phyloP scores from a whole-genome alignment of 2,113 vertebrate species.

The Damaliscus lunatus region DNA sequence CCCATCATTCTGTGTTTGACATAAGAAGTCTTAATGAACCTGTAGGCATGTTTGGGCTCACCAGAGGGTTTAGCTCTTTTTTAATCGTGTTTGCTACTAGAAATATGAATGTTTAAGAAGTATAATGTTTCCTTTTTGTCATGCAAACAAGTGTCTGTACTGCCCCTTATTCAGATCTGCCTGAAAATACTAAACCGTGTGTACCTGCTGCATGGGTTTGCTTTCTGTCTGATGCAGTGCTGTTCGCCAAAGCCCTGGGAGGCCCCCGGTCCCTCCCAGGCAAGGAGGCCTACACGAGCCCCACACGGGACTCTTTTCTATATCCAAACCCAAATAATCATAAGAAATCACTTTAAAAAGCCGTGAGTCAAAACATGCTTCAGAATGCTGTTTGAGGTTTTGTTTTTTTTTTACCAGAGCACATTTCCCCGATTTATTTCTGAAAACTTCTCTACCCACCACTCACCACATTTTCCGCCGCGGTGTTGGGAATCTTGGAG shows the following conservation, averaged over 20 bases:
- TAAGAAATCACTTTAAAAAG: background rate
- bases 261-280: background rate
- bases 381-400: background rate
- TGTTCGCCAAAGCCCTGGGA: background rate
- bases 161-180: background rate
- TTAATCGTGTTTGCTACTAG: background rate
- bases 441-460: background rate
- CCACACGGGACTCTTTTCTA: background rate
- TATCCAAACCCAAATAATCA: background rate
- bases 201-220: background rate
- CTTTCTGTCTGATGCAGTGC: too few relatives aligned
- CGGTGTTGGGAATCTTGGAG: background rate
- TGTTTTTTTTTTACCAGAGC: background rate
- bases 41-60: background rate
- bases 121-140: background rate
- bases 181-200: accelerated
- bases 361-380: accelerated
- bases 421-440: accelerated
- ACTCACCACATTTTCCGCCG: background rate
- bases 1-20: background rate
- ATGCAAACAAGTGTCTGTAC: background rate
- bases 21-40: background rate
- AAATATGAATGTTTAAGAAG: background rate
- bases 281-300: background rate
- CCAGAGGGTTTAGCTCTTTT: background rate